Conservation (phyloP, 1,140 invertebrate genomes). For the roundworm (Caenorhabditis elegans) region DNA sequence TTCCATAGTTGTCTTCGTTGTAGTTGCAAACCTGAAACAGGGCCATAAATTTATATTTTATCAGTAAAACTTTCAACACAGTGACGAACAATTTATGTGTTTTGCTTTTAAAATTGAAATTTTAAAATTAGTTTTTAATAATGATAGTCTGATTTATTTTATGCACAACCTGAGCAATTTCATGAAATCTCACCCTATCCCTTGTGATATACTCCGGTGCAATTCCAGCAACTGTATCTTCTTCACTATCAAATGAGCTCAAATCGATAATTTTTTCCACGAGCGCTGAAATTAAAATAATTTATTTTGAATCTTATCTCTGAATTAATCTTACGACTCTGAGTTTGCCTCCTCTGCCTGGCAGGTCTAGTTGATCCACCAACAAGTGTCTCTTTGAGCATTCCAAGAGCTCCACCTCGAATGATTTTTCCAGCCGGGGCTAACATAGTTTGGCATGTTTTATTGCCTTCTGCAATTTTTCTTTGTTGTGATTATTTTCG, state of each 20-base stretch:
- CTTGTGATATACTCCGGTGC: slow-evolving; percentile 63
- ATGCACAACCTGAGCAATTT: no score
- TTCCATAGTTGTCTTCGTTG: slow-evolving; percentile 75
- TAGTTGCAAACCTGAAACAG: slow-evolving; percentile 75
- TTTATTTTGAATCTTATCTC: neutral
- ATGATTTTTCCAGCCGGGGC: slow-evolving; percentile 60
- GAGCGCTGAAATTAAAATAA: slow-evolving; percentile 49
- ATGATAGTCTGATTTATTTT: no score
- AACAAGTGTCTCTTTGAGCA: slow-evolving; percentile 54
- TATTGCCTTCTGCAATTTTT: slow-evolving; percentile 23
- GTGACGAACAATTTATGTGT: no score
- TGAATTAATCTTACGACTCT: slow-evolving; percentile 41
- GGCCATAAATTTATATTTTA: no score
- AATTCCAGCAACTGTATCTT: slow-evolving; percentile 57
- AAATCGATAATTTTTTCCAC: slow-evolving; percentile 62
- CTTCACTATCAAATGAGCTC: slow-evolving; percentile 59
- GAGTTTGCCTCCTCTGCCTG: slow-evolving; percentile 51
- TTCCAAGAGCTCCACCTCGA: slow-evolving; percentile 59
- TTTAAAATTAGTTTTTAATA: no score
- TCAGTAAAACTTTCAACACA: no score
- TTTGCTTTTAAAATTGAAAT: no score
- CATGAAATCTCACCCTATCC: no score
- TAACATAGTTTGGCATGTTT: slow-evolving; percentile 52
- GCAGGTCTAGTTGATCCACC: slow-evolving; percentile 53
- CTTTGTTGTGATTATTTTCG: no score